Base-by-base conservation (phyloP, 2,797 vertebrate genomes). In the Sebastes kiyomatsui region DNA sequence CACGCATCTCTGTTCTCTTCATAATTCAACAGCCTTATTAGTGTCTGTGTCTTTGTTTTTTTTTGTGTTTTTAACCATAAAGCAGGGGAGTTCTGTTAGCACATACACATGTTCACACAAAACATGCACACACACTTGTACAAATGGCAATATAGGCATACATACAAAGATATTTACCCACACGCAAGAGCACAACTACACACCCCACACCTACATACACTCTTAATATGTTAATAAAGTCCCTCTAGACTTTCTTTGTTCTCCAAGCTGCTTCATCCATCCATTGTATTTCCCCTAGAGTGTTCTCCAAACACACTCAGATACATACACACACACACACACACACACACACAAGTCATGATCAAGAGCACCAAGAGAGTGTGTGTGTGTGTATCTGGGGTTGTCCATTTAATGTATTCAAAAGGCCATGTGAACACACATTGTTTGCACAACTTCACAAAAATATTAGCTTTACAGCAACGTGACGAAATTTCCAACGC, bases 181-280 rank as follows among this genome's bases (percentile, higher is more conserved):
- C 55, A 59, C 38, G 35, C 22, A 46, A 46, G 2, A 27, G 68
- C 75, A 64, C 66, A 77, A 55, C 72, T 28, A 81, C 65, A 77
- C 78, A 69, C 67, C 32, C 2, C 62, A 72, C 72, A 89, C 86
- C 76, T 84, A 84, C 87, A 77, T 84, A 81, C 75, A 70, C 55
- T 88, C 83, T 85, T 86, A 84, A 81, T 91, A 90, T 92, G 92
- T 90, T 93, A 93, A 94, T 93, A 90, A 92, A 89, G 87, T 92
- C 92, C 88, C 92, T 71, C 49, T 81, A 84, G 89, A 91, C 70
- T 82, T 69, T 82, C 81, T 93, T 92, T 93, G 91, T 91, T 93
- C 85, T 92, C 61, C 75, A 52, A 67, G 86, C 75, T 72, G 81
- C 79, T 90, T 91, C 79, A 89, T 90, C 75, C 79, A 80, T 82